A percentile compares a stretch with the other conserved stretches of the same genome.
These are phyloP conservation scores for Myiozetetes cayanensis DNA, from an alignment of 2,113 vertebrate species.

Conservation along the genomic window DNA sequence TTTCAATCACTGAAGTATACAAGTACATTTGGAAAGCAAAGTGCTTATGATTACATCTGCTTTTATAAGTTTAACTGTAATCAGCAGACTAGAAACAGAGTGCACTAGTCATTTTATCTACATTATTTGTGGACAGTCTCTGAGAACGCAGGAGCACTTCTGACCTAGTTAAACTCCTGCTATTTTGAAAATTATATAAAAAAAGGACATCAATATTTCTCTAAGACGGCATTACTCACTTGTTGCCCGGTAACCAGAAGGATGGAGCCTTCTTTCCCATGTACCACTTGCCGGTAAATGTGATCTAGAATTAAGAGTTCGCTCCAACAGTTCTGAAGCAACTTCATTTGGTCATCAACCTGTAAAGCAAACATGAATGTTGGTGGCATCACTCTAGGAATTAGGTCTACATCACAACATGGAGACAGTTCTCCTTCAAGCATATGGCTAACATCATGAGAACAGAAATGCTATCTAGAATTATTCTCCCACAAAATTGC, in stretches of 20 bases:
- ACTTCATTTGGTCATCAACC: constrained; percentile 99
- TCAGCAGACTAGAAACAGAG: constrained; percentile 15
- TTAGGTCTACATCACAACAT: not conserved
- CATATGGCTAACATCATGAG: not conserved
- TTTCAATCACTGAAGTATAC: constrained; percentile 11
- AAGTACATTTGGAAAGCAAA: not conserved
- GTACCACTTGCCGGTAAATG: constrained; percentile 95
- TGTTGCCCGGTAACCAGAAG: constrained; percentile 97
- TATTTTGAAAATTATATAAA: constrained; percentile 39
- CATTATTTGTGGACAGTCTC: constrained; percentile 1
- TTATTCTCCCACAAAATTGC: not conserved
- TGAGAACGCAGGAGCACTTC: constrained; percentile 43
- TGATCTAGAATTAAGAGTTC: constrained; percentile 98
- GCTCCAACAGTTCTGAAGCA: constrained; percentile 98
- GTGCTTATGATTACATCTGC: not conserved
- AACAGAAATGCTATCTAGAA: not conserved
- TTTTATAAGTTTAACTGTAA: constrained; percentile 36
- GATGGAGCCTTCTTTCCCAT: constrained; percentile 94
- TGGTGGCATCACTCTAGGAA: not conserved
- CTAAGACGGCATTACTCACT: constrained; percentile 74
- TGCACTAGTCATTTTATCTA: constrained; percentile 21
- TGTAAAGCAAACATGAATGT: constrained; percentile 47
- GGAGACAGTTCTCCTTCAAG: not conserved
- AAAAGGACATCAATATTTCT: not conserved
- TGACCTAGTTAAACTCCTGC: constrained; percentile 37